Evolutionary conservation across 2,888 invertebrate genomes (phyloP).

Genomic region (Heliconius erato): DNA sequence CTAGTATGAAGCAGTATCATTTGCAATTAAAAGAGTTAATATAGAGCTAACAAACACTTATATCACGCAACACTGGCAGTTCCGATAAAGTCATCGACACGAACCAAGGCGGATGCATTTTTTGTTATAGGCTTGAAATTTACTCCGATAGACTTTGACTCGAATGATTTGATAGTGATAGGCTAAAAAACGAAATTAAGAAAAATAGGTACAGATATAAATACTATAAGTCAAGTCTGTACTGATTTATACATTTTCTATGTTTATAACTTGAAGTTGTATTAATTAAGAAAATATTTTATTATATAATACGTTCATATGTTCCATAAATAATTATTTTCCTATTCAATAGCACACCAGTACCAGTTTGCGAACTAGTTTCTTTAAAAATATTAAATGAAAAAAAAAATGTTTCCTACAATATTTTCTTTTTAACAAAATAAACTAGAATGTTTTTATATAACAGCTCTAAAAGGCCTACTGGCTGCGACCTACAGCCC

Average conservation of each 20-base stretch:
- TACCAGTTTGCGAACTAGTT: neutral
- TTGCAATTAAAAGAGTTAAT: neutral
- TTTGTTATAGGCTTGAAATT: constrained; percentile 22
- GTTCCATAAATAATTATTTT: neutral
- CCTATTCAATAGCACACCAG: neutral
- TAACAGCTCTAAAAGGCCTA: neutral
- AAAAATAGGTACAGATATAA: neutral
- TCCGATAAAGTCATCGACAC: constrained; percentile 33
- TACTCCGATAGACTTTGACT: neutral
- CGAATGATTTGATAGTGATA: neutral
- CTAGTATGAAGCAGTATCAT: neutral
- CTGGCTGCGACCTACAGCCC: constrained; percentile 21
- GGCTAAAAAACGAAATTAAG: neutral
- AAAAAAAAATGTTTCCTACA: neutral
- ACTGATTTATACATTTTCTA: no score
- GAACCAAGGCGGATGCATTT: constrained; percentile 30
- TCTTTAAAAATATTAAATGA: neutral
- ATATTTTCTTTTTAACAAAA: constrained; percentile 9
- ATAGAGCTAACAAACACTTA: neutral
- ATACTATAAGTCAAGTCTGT: no score
- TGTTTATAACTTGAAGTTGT: no score
- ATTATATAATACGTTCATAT: neutral
- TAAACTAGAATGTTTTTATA: constrained; percentile 22
- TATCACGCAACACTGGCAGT: constrained; percentile 29
- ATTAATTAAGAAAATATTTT: neutral